phyloP scores from a whole-genome alignment of 2,888 invertebrate genomes.

The Unio delphinus region DNA sequence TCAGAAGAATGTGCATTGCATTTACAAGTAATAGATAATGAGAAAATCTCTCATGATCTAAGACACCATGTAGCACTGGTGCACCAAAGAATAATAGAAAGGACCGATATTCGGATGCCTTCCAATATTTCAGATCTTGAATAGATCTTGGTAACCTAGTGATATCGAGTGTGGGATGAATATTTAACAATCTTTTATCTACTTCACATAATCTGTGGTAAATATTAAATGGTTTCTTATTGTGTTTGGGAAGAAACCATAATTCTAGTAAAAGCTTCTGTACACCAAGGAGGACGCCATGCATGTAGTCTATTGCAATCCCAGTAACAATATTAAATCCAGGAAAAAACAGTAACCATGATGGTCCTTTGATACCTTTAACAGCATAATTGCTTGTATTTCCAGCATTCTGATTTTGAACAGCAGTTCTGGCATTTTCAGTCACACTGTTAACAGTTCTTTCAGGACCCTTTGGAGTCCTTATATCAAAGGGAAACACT shows the following conservation, averaged over 20 bases:
- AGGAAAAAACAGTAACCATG: constrained; percentile 3
- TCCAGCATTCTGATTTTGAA: not conserved
- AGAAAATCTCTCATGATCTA: no score
- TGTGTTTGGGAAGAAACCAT: constrained; percentile 18
- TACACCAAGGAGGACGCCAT: constrained; percentile 27
- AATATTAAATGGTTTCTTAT: constrained; percentile 15
- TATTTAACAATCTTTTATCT: not conserved
- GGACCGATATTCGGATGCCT: constrained; percentile 2
- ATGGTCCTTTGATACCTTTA: constrained; percentile 11
- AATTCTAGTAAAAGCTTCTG: constrained; percentile 21
- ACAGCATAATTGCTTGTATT: constrained; percentile 20
- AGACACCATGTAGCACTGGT: no score
- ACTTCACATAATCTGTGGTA: constrained; percentile 1
- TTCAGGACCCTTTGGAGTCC: no score
- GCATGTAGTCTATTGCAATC: constrained; percentile 33
- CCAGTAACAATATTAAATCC: constrained; percentile 7
- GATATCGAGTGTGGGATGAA: constrained; percentile 20
- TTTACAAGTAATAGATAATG: no score
- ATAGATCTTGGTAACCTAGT: constrained; percentile 17
- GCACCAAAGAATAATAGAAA: no score
- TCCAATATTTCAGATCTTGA: constrained; percentile 17
- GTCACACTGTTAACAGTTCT: no score
- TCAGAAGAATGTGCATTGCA: no score
- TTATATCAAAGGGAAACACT: no score
- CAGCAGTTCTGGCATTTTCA: no score